Percentiles rank a stretch among this genome's conserved stretches.
phyloP scores from a whole-genome alignment of 2,113 vertebrate species.

The Cyanistes caeruleus region DNA sequence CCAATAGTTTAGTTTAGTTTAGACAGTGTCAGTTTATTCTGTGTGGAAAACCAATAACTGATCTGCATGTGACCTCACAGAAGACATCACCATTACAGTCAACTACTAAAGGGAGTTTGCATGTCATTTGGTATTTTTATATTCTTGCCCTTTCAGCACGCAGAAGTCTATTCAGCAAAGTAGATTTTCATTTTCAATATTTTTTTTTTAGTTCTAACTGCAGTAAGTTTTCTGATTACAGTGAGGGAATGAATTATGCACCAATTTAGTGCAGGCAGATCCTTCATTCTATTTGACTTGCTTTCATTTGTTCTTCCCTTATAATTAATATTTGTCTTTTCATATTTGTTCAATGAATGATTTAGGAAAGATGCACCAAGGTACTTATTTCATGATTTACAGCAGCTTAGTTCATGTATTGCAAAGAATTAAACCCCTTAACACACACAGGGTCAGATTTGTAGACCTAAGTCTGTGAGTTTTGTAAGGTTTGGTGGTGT shows the following conservation, averaged over 20 bases:
- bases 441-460: not conserved
- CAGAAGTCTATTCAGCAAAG: not conserved
- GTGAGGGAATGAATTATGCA: not conserved
- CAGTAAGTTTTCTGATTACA: not conserved
- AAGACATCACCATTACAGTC: not conserved
- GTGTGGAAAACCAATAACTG: not conserved
- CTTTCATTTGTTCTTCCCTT: not conserved
- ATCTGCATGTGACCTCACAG: not conserved
- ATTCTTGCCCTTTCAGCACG: not conserved
- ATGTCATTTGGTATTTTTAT: not conserved
- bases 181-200: not conserved
- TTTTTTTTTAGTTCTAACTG: not conserved
- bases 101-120: not conserved
- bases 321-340: slow-evolving; percentile 37
- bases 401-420: not conserved
- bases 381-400: not conserved
- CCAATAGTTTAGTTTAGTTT: too few species aligned
- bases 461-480: not conserved
- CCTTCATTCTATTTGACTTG: not conserved
- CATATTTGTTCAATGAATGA: not conserved
- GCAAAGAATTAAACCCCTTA: not conserved
- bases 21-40: not conserved
- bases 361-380: not conserved
- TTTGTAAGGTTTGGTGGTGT: not conserved
- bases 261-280: not conserved